Conservation (phyloP, 2,113 vertebrate species). For the Microtus montanus region DNA sequence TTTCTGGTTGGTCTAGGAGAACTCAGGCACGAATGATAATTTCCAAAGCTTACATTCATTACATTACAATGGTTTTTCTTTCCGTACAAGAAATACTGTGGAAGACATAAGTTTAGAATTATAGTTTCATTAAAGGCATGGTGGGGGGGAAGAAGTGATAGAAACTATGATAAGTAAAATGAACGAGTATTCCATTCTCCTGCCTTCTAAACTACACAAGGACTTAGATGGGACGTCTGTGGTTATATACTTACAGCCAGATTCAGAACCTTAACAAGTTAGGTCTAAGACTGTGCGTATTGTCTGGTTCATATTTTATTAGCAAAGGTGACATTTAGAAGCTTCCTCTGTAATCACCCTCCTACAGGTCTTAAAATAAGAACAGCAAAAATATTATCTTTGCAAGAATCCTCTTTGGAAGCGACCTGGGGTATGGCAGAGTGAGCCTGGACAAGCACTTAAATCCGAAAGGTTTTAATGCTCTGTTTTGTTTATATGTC, state of each 20-base stretch:
- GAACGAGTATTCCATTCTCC: not conserved
- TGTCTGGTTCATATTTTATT: slow-evolving; percentile 26
- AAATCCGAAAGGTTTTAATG: slow-evolving; percentile 8
- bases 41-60: slow-evolving; percentile 19
- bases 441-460: not conserved
- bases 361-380: slow-evolving; percentile 28
- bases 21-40: not conserved
- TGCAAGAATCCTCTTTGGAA: not conserved
- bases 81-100: not conserved
- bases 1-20: not conserved
- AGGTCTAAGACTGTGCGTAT: not conserved
- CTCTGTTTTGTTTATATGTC: not conserved
- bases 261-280: not conserved
- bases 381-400: slow-evolving; percentile 1
- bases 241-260: not conserved
- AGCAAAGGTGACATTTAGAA: not conserved
- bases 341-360: not conserved
- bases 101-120: slow-evolving; percentile 24
- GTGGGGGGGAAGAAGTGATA: not conserved
- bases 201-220: not conserved
- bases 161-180: slow-evolving; percentile 34
- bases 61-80: not conserved
- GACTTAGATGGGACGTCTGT: not conserved
- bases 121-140: slow-evolving; percentile 5
- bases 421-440: not conserved